Base-by-base conservation (phyloP, 1,140 invertebrate genomes). In the Bombus ignitus region DNA sequence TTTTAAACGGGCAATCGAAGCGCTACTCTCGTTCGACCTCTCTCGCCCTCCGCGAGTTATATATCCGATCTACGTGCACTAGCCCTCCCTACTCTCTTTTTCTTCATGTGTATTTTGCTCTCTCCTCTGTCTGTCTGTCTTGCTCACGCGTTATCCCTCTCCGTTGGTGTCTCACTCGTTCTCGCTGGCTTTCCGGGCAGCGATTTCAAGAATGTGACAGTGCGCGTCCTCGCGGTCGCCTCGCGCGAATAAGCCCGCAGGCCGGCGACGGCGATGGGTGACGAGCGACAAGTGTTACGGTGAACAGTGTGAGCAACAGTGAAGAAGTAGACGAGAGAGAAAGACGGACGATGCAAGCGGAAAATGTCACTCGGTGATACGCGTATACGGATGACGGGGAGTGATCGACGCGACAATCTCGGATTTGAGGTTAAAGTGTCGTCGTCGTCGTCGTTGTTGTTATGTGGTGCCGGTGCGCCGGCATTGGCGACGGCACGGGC, bases 361-460 rank as follows among this genome's bases (percentile, higher is more conserved):
- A 92, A 92, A 92, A 93, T 92, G 92, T 92, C 91, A 92, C 89
- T 92, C 86, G 92, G 86, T 93, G 89, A 89, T 92, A 93, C 89
- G 91, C 89, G 87, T 79, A 85, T 83, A 91, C 88, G 88, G 88
- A 93, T 92, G 91, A 93, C 91, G 91, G 87, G 91, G 85, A 90
- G 81, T 85, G 83, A 90, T 90, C 89, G 86, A 83, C 88, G 88
- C 86, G 86, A 90, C 88, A 87, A 85, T 90, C 88, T 83, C 86
- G 85, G 81, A 76, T 90, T 72, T 72, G 88, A 90, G 89, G 89
- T 90, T 82, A 66, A 79, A 89, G 79, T 85, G 79, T 89, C 82
- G 88, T 42, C 75, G 89, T 83, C 47, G 62, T 75, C 65, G 75
- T 84, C 57, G 68, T 87, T 44, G 70, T 74, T 37, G 39, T 91